These are phyloP conservation scores for Aphelinus atriplicis DNA, from an alignment of 1,140 invertebrate species.

Conservation along the genomic window DNA sequence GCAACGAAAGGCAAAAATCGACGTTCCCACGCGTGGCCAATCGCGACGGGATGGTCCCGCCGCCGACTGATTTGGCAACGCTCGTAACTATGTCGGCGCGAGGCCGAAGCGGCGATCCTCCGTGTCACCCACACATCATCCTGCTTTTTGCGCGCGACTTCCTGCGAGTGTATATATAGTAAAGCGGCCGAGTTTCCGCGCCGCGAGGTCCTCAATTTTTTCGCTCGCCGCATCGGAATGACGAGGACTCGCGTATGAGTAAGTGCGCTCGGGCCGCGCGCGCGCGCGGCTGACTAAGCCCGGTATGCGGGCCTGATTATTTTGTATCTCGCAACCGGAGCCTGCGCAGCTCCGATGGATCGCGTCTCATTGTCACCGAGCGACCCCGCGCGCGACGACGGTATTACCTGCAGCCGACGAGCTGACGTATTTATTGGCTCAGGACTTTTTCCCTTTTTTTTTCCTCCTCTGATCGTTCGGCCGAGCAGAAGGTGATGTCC, in stretches of 20 bases:
- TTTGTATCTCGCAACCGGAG: constrained; percentile 25
- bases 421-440: constrained; percentile 1
- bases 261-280: neutral
- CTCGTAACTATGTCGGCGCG: too few relatives aligned
- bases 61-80: too few relatives aligned
- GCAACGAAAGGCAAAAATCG: too few relatives aligned
- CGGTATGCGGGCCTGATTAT: constrained; percentile 31
- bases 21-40: too few relatives aligned
- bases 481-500: too few relatives aligned
- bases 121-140: constrained; percentile 5
- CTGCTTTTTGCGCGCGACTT: neutral
- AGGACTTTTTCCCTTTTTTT: neutral
- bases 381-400: neutral
- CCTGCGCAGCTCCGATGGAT: constrained; percentile 1
- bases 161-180: neutral
- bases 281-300: constrained; percentile 19
- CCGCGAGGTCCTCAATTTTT: neutral
- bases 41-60: too few relatives aligned
- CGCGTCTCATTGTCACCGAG: constrained; percentile 13
- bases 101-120: neutral
- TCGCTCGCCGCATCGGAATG: constrained; percentile 14
- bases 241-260: constrained; percentile 27
- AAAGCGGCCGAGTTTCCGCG: neutral
- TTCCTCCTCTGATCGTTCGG: too few relatives aligned
- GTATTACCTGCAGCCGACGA: neutral